A percentile compares a stretch with the other conserved stretches of the same genome.
Evolutionary conservation across 2,113 vertebrate species (phyloP).

Genomic region (Mellivora capensis): DNA sequence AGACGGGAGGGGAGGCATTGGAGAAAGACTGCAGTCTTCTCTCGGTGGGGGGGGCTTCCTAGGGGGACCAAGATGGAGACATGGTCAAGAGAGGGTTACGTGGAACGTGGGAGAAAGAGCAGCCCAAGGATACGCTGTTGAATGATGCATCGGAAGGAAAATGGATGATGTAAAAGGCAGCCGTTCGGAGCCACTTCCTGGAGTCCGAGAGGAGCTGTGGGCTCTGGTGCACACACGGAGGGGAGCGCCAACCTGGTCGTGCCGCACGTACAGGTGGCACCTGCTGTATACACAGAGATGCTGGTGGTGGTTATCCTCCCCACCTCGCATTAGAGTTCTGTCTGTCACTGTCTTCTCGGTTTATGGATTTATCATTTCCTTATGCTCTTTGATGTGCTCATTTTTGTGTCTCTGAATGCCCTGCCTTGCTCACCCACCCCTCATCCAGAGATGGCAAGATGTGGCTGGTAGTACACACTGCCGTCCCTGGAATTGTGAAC

Average conservation of each 20-base stretch:
- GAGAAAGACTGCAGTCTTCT: neutral
- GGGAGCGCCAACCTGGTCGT: neutral
- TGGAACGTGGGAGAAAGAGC: neutral
- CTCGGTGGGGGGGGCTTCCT: neutral
- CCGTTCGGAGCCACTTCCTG: neutral
- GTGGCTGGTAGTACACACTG: rapidly evolving
- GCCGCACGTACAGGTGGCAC: rapidly evolving
- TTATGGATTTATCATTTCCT: neutral
- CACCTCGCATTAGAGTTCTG: rapidly evolving
- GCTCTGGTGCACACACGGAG: rapidly evolving
- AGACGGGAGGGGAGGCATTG: neutral
- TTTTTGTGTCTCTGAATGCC: no score
- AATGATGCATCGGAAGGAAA: neutral
- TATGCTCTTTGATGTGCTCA: neutral
- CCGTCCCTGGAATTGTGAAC: rapidly evolving
- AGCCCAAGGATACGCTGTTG: rapidly evolving
- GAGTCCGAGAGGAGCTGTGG: neutral
- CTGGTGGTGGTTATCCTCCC: no score
- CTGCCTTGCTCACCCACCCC: no score
- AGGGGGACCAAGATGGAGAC: neutral
- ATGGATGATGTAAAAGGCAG: neutral
- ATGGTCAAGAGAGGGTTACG: neutral
- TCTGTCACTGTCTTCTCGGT: neutral
- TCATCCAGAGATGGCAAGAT: no score
- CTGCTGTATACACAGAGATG: rapidly evolving